phyloP scores from a whole-genome alignment of 2,797 vertebrate genomes.

The Acridotheres tristis region DNA sequence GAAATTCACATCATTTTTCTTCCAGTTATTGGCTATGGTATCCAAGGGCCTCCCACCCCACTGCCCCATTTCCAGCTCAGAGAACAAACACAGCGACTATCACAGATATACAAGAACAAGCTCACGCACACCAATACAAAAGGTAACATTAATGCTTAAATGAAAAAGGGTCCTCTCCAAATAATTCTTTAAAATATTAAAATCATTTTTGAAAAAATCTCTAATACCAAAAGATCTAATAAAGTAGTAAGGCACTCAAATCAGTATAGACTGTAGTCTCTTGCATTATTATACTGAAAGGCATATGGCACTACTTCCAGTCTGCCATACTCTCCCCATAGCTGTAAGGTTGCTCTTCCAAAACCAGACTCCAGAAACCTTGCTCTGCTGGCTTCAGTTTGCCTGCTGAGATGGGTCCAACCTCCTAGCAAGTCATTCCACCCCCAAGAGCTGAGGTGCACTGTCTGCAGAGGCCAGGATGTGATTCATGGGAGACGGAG shows the following conservation, averaged over 20 bases:
- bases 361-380: not conserved
- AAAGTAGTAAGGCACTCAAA: conserved; percentile 98
- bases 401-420: not conserved
- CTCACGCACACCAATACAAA: conserved; percentile 75
- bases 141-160: conserved; percentile 84
- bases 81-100: conserved; percentile 75
- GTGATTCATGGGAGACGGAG: conserved; percentile 77
- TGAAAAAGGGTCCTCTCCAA: conserved; percentile 82
- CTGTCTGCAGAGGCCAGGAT: conserved; percentile 78
- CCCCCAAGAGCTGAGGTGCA: conserved; percentile 78
- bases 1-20: conserved; percentile 76
- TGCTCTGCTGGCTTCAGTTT: conserved; percentile 53
- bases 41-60: conserved; percentile 72
- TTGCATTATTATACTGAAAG: conserved; percentile 69
- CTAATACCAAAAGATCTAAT: conserved; percentile 84
- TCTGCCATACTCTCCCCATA: conserved; percentile 41
- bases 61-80: conserved; percentile 78
- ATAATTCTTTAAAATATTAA: conserved; percentile 83
- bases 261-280: conserved; percentile 71
- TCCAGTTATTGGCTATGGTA: conserved; percentile 85
- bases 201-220: conserved; percentile 76
- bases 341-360: conserved; percentile 8
- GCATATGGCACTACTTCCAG: conserved; percentile 82
- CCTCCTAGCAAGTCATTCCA: conserved; percentile 78
- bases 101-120: conserved; percentile 78